Evolutionary conservation across 2,113 vertebrate species (phyloP).

Genomic region (Phocoena phocoena): DNA sequence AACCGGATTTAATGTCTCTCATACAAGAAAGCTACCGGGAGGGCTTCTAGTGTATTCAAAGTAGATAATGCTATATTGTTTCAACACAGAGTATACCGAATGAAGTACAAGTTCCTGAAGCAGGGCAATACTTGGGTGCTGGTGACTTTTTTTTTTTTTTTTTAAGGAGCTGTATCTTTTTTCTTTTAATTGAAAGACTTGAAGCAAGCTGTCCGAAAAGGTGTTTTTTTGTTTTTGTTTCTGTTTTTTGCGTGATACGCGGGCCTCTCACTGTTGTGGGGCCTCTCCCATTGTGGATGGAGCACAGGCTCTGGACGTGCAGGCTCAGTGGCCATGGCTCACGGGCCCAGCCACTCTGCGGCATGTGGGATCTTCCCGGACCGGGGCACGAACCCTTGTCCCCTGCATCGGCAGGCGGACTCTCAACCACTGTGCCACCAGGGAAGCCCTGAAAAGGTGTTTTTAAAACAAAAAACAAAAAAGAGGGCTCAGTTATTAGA

Average conservation of each 20-base stretch:
- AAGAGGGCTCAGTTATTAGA: neutral
- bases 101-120: conserved; percentile 28
- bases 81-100: conserved; percentile 37
- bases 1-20: conserved; percentile 26
- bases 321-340: too few relatives aligned
- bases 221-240: neutral
- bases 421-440: too few relatives aligned
- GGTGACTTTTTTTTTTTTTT: neutral
- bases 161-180: neutral
- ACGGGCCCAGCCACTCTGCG: too few relatives aligned
- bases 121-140: neutral
- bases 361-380: too few relatives aligned
- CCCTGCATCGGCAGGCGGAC: too few relatives aligned
- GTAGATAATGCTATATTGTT: neutral
- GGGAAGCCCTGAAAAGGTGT: too few relatives aligned
- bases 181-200: conserved; percentile 22
- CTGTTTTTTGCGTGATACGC: too few relatives aligned
- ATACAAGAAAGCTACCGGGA: neutral
- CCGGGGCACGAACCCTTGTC: too few relatives aligned
- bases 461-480: neutral
- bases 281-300: too few relatives aligned
- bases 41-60: neutral
- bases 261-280: too few relatives aligned
- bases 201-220: conserved; percentile 3
- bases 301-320: too few relatives aligned